Evolutionary conservation across 2,797 vertebrate genomes (phyloP).

Genomic region (Muraenolepis orangiensis): DNA sequence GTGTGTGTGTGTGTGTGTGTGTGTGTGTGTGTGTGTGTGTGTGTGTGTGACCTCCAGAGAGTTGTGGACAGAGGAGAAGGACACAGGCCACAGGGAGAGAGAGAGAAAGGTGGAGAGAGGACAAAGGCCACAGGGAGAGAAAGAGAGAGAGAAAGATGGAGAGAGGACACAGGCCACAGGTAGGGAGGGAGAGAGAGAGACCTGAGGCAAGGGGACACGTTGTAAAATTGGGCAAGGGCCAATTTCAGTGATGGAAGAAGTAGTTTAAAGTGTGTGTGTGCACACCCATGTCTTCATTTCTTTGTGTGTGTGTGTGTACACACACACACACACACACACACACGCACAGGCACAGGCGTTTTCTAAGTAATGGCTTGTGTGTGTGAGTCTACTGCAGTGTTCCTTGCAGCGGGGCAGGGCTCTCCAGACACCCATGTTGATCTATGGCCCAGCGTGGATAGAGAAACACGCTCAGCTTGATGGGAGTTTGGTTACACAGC

Average conservation of each 20-base stretch:
- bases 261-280: slow-evolving; percentile 22
- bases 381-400: slow-evolving; percentile 70
- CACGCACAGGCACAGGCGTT: too few species aligned
- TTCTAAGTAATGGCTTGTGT: slow-evolving; percentile 24
- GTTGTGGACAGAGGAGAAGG: neutral
- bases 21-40: too few species aligned
- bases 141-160: too few species aligned
- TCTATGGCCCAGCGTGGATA: neutral
- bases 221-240: slow-evolving; percentile 3
- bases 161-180: slow-evolving; percentile 9
- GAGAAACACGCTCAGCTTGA: neutral
- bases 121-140: too few species aligned
- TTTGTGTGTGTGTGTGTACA: slow-evolving; percentile 15
- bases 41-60: neutral
- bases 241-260: slow-evolving; percentile 13
- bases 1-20: too few species aligned
- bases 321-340: too few species aligned
- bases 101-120: neutral
- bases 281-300: slow-evolving; percentile 27
- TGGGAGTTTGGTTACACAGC: neutral
- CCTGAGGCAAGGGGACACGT: slow-evolving; percentile 17
- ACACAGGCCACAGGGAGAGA: neutral
- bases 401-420: slow-evolving; percentile 26
- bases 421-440: slow-evolving; percentile 12
- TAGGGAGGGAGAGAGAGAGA: neutral